Base-by-base conservation (phyloP, 2,888 invertebrate species). In the Caenorhabditis uteleia region DNA sequence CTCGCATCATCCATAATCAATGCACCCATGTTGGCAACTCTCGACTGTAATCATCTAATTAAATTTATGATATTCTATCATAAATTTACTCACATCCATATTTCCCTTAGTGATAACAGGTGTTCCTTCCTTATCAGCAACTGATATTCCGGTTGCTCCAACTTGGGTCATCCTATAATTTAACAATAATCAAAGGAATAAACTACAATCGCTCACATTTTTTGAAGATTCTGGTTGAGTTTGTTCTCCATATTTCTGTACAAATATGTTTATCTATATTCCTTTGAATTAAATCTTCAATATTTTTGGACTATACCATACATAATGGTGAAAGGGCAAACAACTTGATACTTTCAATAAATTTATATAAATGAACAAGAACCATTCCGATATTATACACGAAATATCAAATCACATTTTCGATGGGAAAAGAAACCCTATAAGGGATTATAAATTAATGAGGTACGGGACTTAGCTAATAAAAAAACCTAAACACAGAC, bases 171-270 rank as follows among this genome's bases (percentile, higher is more conserved):
- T 56, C 29, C 60, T 60, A 27, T 21, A 48, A 51, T 26, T 26
- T 26, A 21, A 27, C 25, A 2, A 10, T 3, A 27, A 20, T 29
- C 10, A 31, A n/a, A 14, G 26, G n/a, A 45, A 27, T 33, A 45
- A 14, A 12, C n/a, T 7, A 10, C 3, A 43, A 12, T 1, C 8
- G 33, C 59, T 53, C 38, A 59, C 60, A 50, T 31, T 20, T 55
- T 33, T 31, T 45, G 36, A 16, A 55, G 46, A 29, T 38, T 61
- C 4, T 33, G 21, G 42, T 29, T 29, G 45, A 61, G 31, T 38
- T 55, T 55, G 20, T 29, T 18, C 25, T 61, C 61, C 61, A 61
- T 61, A 43, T 54, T n/a, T n/a, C n/a, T n/a, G n/a, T n/a, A n/a
- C n/a, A n/a, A n/a, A n/a, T n/a, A 20, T n/a, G 34, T 34, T 34